These are phyloP conservation scores for Sepiola atlantica DNA, from an alignment of 2,888 invertebrate species.

Conservation along the genomic window DNA sequence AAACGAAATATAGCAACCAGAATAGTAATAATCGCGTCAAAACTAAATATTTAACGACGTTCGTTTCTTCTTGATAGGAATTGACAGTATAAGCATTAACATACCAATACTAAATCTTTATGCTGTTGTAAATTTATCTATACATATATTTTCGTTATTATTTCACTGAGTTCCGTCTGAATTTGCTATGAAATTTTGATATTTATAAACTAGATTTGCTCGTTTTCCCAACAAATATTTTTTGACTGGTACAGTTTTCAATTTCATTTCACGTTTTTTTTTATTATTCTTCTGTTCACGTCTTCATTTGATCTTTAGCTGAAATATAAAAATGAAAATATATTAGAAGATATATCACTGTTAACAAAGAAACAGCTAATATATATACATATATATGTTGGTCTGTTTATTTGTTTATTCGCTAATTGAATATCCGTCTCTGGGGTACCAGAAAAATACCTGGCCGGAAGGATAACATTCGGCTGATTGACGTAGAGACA, in stretches of 20 bases:
- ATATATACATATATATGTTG: neutral
- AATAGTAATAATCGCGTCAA: neutral
- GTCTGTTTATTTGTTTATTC: too few relatives aligned
- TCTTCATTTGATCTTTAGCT: neutral
- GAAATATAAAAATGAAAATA: neutral
- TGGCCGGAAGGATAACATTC: too few relatives aligned
- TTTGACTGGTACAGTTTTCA: neutral
- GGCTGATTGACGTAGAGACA: too few relatives aligned
- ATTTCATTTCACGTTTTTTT: neutral
- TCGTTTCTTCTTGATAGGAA: neutral
- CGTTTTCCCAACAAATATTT: neutral
- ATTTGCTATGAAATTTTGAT: neutral
- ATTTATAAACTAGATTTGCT: neutral
- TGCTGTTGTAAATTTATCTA: too few relatives aligned
- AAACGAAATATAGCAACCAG: neutral
- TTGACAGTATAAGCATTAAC: neutral
- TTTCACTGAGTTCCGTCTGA: too few relatives aligned
- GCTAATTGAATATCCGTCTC: too few relatives aligned
- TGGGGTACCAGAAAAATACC: too few relatives aligned
- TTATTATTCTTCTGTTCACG: too few relatives aligned
- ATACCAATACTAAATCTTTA: too few relatives aligned
- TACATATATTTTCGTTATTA: too few relatives aligned
- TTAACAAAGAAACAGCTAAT: neutral
- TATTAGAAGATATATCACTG: neutral
- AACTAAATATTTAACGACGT: neutral